Conservation (phyloP, 2,797 vertebrate species). For the Spheniscus humboldti region DNA sequence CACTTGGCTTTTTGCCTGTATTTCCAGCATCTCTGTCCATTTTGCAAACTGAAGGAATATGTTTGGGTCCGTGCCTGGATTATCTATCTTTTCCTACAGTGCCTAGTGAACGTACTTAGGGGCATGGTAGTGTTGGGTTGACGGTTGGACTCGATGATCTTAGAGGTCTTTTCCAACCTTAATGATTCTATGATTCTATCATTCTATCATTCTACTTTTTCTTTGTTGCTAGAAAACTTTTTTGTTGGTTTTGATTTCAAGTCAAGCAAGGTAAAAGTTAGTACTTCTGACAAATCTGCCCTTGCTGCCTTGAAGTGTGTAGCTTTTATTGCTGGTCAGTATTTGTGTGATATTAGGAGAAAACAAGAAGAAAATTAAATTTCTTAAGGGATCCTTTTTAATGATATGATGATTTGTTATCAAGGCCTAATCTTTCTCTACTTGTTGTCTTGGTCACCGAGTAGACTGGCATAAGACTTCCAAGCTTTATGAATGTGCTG, state of each 20-base stretch:
- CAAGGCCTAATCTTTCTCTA: background rate
- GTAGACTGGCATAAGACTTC: background rate
- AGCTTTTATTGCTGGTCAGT: background rate
- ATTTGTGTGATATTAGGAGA: background rate
- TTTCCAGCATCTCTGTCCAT: background rate
- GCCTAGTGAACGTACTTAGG: background rate
- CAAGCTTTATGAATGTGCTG: background rate
- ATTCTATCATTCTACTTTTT: background rate
- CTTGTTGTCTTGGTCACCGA: background rate
- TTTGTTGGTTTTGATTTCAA: background rate
- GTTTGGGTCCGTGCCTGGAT: background rate
- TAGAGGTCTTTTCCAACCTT: too few species aligned
- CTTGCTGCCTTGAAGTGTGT: background rate
- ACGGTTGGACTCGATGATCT: too few species aligned
- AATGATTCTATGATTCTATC: too few species aligned
- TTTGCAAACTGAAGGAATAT: background rate
- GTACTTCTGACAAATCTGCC: background rate
- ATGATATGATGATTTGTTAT: background rate
- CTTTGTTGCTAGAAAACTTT: background rate
- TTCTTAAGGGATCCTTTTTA: background rate
- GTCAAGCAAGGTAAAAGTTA: background rate
- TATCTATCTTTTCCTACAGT: background rate
- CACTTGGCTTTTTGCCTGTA: background rate
- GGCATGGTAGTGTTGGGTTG: too few species aligned
- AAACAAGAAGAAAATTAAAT: background rate